A percentile compares a stretch with the other conserved stretches of the same genome.
These are phyloP conservation scores for Eulemur macaco DNA, from an alignment of 2,113 vertebrate genomes.

Conservation along the genomic window DNA sequence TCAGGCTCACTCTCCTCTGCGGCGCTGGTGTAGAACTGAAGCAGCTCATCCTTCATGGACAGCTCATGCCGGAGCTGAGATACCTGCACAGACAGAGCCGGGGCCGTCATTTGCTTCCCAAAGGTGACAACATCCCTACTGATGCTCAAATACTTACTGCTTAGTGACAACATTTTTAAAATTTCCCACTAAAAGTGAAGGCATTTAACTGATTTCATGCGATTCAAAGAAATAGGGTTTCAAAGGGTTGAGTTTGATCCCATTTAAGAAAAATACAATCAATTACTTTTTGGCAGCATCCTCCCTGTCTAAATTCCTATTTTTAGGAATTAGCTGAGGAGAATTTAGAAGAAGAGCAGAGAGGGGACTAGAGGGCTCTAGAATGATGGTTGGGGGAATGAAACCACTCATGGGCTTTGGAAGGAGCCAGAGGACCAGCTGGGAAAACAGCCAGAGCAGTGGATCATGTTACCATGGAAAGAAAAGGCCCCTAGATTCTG, in stretches of 20 bases:
- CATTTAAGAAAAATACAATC: neutral
- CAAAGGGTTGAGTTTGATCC: neutral
- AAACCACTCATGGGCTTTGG: neutral
- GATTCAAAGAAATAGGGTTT: neutral
- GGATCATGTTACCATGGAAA: neutral
- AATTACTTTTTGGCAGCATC: neutral
- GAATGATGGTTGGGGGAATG: neutral
- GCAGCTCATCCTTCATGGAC: constrained; percentile 98
- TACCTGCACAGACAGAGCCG: constrained; percentile 84
- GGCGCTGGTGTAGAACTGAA: constrained; percentile 96
- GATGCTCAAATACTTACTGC: accelerated
- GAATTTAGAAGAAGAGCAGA: neutral
- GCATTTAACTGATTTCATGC: neutral
- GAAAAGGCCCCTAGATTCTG: neutral
- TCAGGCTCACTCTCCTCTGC: constrained; percentile 96
- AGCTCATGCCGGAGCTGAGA: constrained; percentile 97
- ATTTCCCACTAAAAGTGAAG: neutral
- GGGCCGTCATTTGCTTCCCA: neutral
- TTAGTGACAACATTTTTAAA: neutral
- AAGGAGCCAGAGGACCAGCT: neutral
- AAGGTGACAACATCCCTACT: accelerated
- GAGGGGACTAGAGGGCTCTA: neutral
- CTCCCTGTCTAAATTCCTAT: neutral
- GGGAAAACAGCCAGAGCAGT: neutral
- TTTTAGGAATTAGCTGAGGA: neutral